Evolutionary conservation across 1,140 invertebrate species (phyloP).

Genomic region (Drosophila equinoxialis): DNA sequence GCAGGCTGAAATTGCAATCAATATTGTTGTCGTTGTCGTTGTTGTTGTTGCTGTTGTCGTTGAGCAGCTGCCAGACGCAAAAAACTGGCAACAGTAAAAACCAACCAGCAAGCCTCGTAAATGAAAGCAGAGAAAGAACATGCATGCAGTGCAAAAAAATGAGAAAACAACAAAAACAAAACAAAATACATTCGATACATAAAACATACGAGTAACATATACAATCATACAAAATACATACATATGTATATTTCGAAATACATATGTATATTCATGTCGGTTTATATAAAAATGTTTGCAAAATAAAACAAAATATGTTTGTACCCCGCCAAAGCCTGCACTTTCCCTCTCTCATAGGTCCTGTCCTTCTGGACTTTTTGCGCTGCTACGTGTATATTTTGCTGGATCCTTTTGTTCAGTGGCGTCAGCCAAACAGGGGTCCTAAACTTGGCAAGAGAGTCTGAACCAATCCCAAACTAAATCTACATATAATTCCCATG

Average conservation of each 20-base stretch:
- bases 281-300: constrained; percentile 47
- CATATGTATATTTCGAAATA: not conserved
- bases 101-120: constrained; percentile 72
- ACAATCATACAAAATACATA: not conserved
- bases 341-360: not conserved
- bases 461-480: too few species aligned
- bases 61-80: constrained; percentile 78
- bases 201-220: constrained; percentile 33
- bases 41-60: constrained; percentile 43
- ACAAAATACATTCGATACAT: constrained; percentile 21
- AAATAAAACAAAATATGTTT: constrained; percentile 59
- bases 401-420: not conserved
- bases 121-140: constrained; percentile 62
- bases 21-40: constrained; percentile 66
- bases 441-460: too few species aligned
- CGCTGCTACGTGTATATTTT: too few species aligned
- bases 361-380: constrained; percentile 19
- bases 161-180: constrained; percentile 38
- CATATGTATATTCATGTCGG: not conserved
- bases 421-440: not conserved
- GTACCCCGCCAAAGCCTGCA: not conserved
- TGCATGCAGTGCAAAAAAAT: constrained; percentile 48
- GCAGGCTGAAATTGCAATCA: constrained; percentile 76
- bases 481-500: too few species aligned
- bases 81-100: constrained; percentile 76